Evolutionary conservation across 2,113 vertebrate species (phyloP), one percentile per base, ranked within the genome.

Genomic region (Nothoprocta perdicaria): DNA sequence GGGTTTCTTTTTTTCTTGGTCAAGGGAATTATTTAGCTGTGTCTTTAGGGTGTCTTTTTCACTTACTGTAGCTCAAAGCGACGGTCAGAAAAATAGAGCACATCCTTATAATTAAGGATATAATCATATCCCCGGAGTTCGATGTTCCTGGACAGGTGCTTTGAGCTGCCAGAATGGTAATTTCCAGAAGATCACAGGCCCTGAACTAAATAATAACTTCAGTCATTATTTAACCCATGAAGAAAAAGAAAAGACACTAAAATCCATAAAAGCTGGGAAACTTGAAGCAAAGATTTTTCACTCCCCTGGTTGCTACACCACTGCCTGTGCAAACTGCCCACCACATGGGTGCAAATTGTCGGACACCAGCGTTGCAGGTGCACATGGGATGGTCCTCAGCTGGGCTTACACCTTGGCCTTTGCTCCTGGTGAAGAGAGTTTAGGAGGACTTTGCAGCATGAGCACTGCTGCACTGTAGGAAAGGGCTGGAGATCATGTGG

Each of bases 321-420:
- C 18, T 79, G 50, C 19, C 29, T 10, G 57, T 38, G 6, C n/a
- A 72, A 40, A 24, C 26, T 52, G 66, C 18, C 52, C 35, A 6
- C 6, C 7, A 18, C 45, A 0, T 0, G 43, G 3, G 7, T 23
- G 48, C 48, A 48, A 48, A 22, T 19, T 48, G 1, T 8, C n/a
- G 21, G 26, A 26, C 14, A 46, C 15, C 55, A 55, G 41, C 6
- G 2, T 7, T 16, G 7, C 22, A 2, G 4, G 31, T 46, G 43
- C 10, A 0, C 2, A 2, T 10, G 21, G 80, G 41, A 46, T 62
- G 60, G n/a, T 23, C n/a, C 46, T 23, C 19, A 22, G 19, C 12
- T 46, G 29, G 41, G 18, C 40, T 38, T 38, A 11, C 11, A 9
- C 53, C 45, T 57, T 7, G 22, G 40, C 40, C 62, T 52, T 80